Evolutionary conservation across 1,140 invertebrate genomes (phyloP).

Genomic region (Odontomachus brunneus): DNA sequence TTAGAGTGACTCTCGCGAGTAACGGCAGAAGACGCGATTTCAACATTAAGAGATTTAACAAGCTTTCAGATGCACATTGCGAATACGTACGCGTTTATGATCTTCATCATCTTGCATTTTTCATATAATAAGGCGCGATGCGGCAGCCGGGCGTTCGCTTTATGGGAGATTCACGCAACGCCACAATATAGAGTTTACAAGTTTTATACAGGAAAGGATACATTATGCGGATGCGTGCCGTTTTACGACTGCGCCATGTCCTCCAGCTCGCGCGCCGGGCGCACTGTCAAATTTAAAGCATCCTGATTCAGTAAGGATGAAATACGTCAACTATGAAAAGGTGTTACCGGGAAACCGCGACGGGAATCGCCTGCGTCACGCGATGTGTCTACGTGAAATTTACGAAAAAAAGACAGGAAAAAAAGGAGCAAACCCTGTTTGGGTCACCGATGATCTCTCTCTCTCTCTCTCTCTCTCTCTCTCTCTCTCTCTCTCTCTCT

Average conservation of each 20-base stretch:
- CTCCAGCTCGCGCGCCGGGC: not conserved
- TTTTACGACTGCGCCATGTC: conserved; percentile 10
- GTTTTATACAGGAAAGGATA: conserved; percentile 10
- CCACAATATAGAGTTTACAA: conserved; percentile 21
- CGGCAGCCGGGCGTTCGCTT: not conserved
- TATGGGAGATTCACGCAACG: not conserved
- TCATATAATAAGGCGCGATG: conserved; percentile 22
- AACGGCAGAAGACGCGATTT: not conserved
- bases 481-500: conserved; percentile 15
- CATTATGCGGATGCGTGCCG: conserved; percentile 21
- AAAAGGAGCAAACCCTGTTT: not conserved
- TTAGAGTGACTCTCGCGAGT: not conserved
- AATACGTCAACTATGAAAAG: conserved; percentile 4
- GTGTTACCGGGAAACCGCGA: conserved; percentile 12
- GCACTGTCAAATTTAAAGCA: conserved; percentile 24
- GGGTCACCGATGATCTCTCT: conserved; percentile 43
- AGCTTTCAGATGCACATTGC: not conserved
- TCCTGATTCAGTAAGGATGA: conserved; percentile 21
- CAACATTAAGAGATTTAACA: not conserved
- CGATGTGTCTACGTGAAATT: conserved; percentile 7
- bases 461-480: too few species aligned
- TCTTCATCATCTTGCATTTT: conserved; percentile 16
- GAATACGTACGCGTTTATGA: not conserved
- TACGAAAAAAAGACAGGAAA: not conserved
- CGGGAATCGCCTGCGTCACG: conserved; percentile 26